A percentile compares a stretch with the other conserved stretches of the same genome.
Conservation (phyloP, 2,113 vertebrate species). For the Eleginops maclovinus region DNA sequence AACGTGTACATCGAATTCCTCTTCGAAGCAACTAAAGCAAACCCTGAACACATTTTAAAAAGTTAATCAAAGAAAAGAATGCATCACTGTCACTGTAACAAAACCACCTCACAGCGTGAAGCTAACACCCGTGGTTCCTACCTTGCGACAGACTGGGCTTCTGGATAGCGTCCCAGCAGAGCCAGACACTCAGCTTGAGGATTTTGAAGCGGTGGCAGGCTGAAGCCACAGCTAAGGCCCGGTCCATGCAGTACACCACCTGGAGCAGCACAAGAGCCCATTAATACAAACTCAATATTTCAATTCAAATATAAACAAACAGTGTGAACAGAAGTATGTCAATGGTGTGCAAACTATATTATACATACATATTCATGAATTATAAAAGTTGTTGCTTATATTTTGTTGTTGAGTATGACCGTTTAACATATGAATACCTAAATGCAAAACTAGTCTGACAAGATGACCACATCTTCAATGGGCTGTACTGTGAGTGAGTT, state of each 20-base stretch:
- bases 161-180: slow-evolving; percentile 92
- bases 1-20: not conserved
- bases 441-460: not conserved
- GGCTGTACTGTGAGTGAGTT: not conserved
- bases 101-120: not conserved
- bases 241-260: slow-evolving; percentile 98
- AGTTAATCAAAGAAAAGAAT: not conserved
- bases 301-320: not conserved
- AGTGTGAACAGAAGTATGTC: not conserved
- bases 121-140: slow-evolving; percentile 45
- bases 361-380: not conserved
- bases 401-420: not conserved
- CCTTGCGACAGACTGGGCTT: slow-evolving; percentile 97
- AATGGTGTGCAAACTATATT: not conserved
- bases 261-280: slow-evolving; percentile 60
- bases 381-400: not conserved
- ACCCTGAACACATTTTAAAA: not conserved
- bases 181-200: slow-evolving; percentile 97
- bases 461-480: not conserved
- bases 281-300: not conserved
- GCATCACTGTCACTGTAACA: not conserved
- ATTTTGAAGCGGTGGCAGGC: slow-evolving; percentile 97
- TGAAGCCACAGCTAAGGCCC: slow-evolving; percentile 90
- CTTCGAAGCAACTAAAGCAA: not conserved
- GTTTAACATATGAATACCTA: not conserved